Base-by-base conservation (phyloP, 2,888 invertebrate species). In the Nezara viridula region DNA sequence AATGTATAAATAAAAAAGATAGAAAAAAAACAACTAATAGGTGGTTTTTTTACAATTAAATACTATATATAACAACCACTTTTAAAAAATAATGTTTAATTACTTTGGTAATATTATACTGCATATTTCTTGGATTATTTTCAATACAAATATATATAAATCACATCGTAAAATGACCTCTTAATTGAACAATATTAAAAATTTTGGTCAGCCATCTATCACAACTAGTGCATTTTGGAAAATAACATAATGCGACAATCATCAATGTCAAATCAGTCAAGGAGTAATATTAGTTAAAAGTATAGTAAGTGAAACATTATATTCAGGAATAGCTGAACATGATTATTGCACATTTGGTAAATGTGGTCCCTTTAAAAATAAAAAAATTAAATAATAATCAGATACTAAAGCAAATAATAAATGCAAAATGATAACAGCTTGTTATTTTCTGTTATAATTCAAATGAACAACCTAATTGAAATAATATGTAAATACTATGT, bases 321-420 rank as follows among this genome's bases (percentile, higher is more conserved):
- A 37, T 0, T 73, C 21, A 21, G 21, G 21, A 73, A 73, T 7
- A 73, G 37, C 37, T 73, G 19, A 73, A 73, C 7, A 21, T 37
- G 66, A 73, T 73, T 73, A 73, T 73, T 73, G 66, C 66, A 73
- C 32, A 73, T 37, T 73, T 32, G 21, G 66, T 73, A 44, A 81
- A 81, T 81, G 81, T 81, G 81, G 81, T 47, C 81, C 81, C 81
- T 44, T 81, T n/a, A 47, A 47, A 81, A 81, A 81, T n/a, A 81
- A 81, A 81, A 14, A 44, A 81, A n/a, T 44, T n/a, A 81, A 81
- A 44, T 44, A 47, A 81, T n/a, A 44, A 14, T 44, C 44, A 37
- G 24, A 40, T 44, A 44, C 24, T n/a, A 12, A 47, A 81, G n/a
- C 66, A 37, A 73, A n/a, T 24, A 81, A 81, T 81, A 81, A 81